These are phyloP conservation scores for Copsychus sechellarum DNA, from an alignment of 2,113 vertebrate species.

Conservation along the genomic window DNA sequence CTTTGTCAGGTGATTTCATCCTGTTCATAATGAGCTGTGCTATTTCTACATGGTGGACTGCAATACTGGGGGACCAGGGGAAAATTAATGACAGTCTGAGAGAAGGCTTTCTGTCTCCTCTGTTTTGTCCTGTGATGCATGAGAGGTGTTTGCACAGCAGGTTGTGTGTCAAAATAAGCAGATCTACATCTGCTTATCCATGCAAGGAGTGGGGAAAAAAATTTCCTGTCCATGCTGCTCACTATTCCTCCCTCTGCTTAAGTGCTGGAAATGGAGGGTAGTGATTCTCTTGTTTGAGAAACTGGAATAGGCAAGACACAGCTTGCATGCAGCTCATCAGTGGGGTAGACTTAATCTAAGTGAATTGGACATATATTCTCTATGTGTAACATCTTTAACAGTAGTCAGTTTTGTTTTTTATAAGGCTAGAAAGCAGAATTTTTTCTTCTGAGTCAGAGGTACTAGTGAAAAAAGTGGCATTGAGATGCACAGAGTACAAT, in stretches of 20 bases:
- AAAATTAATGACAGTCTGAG: not conserved
- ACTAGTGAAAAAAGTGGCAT: not conserved
- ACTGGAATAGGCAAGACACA: not conserved
- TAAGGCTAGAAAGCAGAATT: not conserved
- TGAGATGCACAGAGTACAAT: not conserved
- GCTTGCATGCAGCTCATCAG: not conserved
- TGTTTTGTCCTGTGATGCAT: rapidly evolving
- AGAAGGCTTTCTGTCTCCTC: not conserved
- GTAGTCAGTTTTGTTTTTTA: not conserved
- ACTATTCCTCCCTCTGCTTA: not conserved
- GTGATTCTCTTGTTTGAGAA: not conserved
- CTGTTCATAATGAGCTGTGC: not conserved
- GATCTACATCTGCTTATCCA: not conserved
- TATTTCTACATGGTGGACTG: not conserved
- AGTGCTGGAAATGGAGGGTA: not conserved
- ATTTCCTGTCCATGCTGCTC: not conserved
- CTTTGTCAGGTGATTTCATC: not conserved
- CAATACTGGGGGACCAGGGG: not conserved
- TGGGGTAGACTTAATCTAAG: not conserved
- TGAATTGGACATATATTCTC: not conserved
- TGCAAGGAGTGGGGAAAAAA: not conserved
- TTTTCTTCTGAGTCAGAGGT: not conserved
- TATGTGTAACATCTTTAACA: rapidly evolving
- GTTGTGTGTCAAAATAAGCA: not conserved
- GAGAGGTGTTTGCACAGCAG: not conserved